Conservation (phyloP, 2,113 vertebrate species). For the Proterorhinus semilunaris region DNA sequence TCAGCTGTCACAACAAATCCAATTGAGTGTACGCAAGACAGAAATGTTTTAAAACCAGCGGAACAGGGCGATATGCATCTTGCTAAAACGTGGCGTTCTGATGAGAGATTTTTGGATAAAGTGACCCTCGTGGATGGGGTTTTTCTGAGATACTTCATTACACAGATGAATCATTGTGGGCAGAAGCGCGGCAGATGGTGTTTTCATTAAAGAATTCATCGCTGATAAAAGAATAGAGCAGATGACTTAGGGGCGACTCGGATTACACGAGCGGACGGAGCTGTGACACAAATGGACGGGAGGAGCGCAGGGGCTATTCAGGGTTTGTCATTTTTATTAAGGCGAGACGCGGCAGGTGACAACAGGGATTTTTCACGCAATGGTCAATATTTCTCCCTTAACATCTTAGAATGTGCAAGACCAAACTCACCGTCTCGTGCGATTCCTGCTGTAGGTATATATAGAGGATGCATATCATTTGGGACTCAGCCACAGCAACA, state of each 20-base stretch:
- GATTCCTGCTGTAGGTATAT: too few species aligned
- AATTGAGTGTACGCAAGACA: conserved; percentile 19
- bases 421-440: too few species aligned
- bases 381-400: too few species aligned
- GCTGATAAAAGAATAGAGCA: conserved; percentile 61
- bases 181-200: conserved; percentile 70
- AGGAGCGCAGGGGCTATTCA: conserved; percentile 6
- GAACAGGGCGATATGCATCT: conserved; percentile 23
- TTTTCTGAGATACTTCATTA: conserved; percentile 47
- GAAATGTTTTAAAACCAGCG: conserved; percentile 1
- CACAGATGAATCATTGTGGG: conserved; percentile 39
- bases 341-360: too few species aligned
- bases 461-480: too few species aligned
- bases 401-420: too few species aligned
- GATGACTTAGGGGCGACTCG: conserved; percentile 51
- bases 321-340: not conserved
- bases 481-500: too few species aligned
- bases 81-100: conserved; percentile 40
- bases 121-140: not conserved
- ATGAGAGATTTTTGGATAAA: conserved; percentile 38
- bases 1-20: conserved; percentile 19
- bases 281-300: not conserved
- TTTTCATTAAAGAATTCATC: conserved; percentile 73
- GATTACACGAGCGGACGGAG: conserved; percentile 53
- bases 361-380: too few species aligned